Evolutionary conservation across 2,797 vertebrate genomes (phyloP).

Genomic region (Urocyon cinereoargenteus): DNA sequence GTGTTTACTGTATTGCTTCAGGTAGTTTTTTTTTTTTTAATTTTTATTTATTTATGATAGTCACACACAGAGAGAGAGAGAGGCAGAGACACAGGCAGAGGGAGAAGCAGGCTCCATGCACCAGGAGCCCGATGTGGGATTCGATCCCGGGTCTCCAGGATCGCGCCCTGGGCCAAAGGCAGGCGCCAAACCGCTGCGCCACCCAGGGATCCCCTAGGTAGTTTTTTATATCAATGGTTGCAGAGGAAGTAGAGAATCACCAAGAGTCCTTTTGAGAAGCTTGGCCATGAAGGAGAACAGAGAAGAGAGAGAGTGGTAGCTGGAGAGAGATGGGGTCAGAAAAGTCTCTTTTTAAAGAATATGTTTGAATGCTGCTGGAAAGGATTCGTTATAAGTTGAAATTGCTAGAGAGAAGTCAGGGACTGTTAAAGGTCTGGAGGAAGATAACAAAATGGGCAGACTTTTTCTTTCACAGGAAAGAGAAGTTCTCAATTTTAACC

Average conservation of each 20-base stretch:
- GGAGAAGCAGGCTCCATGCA: too few relatives aligned
- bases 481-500: not conserved
- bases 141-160: too few relatives aligned
- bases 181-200: too few relatives aligned
- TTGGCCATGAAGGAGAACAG: not conserved
- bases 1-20: not conserved
- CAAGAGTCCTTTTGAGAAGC: slow-evolving; percentile 28
- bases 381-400: slow-evolving; percentile 38
- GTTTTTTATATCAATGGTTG: not conserved
- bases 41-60: too few relatives aligned
- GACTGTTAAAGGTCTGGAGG: not conserved
- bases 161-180: too few relatives aligned
- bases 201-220: too few relatives aligned
- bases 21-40: not conserved
- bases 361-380: slow-evolving; percentile 27
- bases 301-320: not conserved
- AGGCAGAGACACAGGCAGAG: too few relatives aligned
- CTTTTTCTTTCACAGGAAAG: slow-evolving; percentile 13
- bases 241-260: not conserved
- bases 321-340: not conserved
- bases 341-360: not conserved
- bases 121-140: too few relatives aligned
- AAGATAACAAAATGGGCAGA: not conserved
- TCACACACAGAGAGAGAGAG: too few relatives aligned
- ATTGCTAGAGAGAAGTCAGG: not conserved